Conservation (phyloP, 1,140 invertebrate species). For the Temnothorax nylanderi region DNA sequence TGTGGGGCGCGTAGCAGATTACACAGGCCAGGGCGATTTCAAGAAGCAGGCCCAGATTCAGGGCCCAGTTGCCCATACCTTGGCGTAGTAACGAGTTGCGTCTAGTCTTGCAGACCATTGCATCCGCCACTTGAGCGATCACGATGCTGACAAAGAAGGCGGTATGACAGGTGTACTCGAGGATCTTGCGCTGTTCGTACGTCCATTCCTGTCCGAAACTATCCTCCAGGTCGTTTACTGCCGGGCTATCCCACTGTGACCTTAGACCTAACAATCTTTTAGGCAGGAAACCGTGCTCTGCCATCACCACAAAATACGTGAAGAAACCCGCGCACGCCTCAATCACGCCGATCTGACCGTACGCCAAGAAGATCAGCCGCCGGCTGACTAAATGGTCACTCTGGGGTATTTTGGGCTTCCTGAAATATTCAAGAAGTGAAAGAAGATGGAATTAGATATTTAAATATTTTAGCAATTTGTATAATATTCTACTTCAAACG, state of each 20-base stretch:
- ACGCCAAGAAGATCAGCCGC: slow-evolving; percentile 91
- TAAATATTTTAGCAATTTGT: slow-evolving; percentile 5
- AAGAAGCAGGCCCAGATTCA: slow-evolving; percentile 90
- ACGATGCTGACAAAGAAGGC: slow-evolving; percentile 93
- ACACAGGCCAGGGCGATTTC: slow-evolving; percentile 88
- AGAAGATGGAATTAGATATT: background rate
- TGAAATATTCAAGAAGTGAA: slow-evolving; percentile 58
- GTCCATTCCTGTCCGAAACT: slow-evolving; percentile 94
- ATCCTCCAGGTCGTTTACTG: slow-evolving; percentile 90
- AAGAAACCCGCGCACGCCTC: slow-evolving; percentile 95
- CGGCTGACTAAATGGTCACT: slow-evolving; percentile 94
- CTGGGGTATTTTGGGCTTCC: slow-evolving; percentile 91
- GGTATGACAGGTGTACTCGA: slow-evolving; percentile 93
- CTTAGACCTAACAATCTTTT: slow-evolving; percentile 89
- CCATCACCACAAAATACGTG: slow-evolving; percentile 94
- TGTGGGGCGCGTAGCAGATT: slow-evolving; percentile 90
- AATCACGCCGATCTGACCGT: slow-evolving; percentile 95
- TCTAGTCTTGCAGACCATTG: slow-evolving; percentile 93
- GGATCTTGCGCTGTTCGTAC: slow-evolving; percentile 89
- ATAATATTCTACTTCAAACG: background rate
- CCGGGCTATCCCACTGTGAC: slow-evolving; percentile 90
- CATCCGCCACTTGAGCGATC: slow-evolving; percentile 92
- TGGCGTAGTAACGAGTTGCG: slow-evolving; percentile 91
- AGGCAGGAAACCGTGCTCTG: slow-evolving; percentile 94
- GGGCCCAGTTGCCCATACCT: slow-evolving; percentile 91